Evolutionary conservation across 2,113 vertebrate genomes (phyloP).

Genomic region (Crotalus horridus): DNA sequence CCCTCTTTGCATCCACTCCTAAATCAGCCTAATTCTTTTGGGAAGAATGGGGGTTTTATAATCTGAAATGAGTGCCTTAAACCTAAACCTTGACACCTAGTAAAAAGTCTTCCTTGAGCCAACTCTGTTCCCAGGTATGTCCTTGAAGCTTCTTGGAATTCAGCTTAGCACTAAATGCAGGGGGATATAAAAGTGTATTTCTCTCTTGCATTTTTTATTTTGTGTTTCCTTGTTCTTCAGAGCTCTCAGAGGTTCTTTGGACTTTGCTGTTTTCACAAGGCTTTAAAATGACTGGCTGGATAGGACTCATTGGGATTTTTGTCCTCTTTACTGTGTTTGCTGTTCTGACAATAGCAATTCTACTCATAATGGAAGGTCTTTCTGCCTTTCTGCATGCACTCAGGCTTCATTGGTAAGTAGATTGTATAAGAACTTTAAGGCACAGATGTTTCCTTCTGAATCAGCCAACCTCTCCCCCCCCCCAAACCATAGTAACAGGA

Average conservation of each 20-base stretch:
- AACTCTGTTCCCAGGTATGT: not conserved
- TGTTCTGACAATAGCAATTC: conserved; percentile 76
- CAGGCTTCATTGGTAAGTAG: conserved; percentile 78
- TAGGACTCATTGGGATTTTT: conserved; percentile 69
- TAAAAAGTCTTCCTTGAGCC: not conserved
- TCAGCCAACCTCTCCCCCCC: too few species aligned
- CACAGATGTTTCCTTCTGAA: not conserved
- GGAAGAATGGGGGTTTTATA: not conserved
- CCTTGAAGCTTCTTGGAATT: not conserved
- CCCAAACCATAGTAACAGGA: not conserved
- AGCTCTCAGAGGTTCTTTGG: conserved; percentile 87
- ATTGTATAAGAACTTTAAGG: not conserved
- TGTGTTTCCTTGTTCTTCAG: conserved; percentile 54
- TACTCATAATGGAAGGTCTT: conserved; percentile 85
- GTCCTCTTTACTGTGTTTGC: conserved; percentile 78
- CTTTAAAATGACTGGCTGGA: conserved; percentile 55
- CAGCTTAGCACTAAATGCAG: not conserved
- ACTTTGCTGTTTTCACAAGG: conserved; percentile 77
- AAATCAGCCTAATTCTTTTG: not conserved
- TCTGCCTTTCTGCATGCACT: conserved; percentile 83
- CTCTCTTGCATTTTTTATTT: not conserved
- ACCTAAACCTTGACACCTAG: not conserved
- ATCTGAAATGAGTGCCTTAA: not conserved
- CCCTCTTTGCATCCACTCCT: not conserved
- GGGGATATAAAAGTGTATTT: not conserved